phyloP scores from a whole-genome alignment of 1,140 invertebrate species.

The Diabrotica undecimpunctata region DNA sequence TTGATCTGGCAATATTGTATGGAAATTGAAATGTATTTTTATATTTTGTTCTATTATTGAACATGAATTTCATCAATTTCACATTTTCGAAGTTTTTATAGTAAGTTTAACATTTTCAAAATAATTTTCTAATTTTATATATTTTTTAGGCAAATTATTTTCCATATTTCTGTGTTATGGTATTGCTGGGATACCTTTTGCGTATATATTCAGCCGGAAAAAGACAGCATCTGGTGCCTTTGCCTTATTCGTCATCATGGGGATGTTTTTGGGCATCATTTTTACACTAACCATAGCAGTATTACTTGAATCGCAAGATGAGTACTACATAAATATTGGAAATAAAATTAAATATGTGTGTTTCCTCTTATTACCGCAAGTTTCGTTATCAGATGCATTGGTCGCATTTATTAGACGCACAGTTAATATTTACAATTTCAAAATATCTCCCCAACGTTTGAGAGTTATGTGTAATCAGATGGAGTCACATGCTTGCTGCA shows the following conservation, averaged over 20 bases:
- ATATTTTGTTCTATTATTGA: no score
- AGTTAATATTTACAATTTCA: slow-evolving; percentile 37
- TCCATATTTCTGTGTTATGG: slow-evolving; percentile 34
- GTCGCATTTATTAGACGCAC: slow-evolving; percentile 33
- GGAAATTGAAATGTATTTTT: no score
- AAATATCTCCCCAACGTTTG: slow-evolving; percentile 2
- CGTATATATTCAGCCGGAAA: slow-evolving; percentile 40
- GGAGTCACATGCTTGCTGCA: not conserved
- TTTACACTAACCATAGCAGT: slow-evolving; percentile 29
- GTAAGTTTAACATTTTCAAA: no score
- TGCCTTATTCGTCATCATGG: slow-evolving; percentile 33
- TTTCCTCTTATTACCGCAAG: slow-evolving; percentile 33
- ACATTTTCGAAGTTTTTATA: no score
- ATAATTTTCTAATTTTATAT: no score
- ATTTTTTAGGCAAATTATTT: slow-evolving; percentile 21
- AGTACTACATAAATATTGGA: slow-evolving; percentile 27
- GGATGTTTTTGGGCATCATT: slow-evolving; percentile 37
- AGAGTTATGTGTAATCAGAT: not conserved
- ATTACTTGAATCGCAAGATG: slow-evolving; percentile 28
- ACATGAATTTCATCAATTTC: no score
- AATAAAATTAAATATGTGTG: slow-evolving; percentile 26
- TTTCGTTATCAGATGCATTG: slow-evolving; percentile 29
- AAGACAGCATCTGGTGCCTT: slow-evolving; percentile 35
- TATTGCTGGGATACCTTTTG: slow-evolving; percentile 34
- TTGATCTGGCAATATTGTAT: no score